A percentile compares a stretch with the other conserved stretches of the same genome.
These are phyloP conservation scores for Lacanobia wlatinum DNA, from an alignment of 2,888 invertebrate genomes.

Conservation along the genomic window DNA sequence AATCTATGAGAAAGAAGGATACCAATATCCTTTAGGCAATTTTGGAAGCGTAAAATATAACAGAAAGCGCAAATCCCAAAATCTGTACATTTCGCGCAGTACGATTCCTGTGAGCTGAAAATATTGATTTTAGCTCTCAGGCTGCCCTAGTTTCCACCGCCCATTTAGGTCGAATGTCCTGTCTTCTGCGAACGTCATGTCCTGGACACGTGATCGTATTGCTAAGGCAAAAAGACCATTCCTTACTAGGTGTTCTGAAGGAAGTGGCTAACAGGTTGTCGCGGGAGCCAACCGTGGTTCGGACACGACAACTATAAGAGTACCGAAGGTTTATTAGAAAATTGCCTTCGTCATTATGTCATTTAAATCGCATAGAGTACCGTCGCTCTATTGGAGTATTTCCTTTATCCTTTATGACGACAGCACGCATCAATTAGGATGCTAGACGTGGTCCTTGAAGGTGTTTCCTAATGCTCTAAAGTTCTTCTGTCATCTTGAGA, in stretches of 20 bases:
- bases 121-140: conserved; percentile 43
- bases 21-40: background rate
- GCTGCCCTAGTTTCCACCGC: conserved; percentile 31
- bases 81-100: conserved; percentile 22
- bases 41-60: conserved; percentile 1
- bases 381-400: conserved; percentile 90
- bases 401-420: conserved; percentile 90
- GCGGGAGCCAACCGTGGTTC: conserved; percentile 83
- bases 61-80: conserved; percentile 2
- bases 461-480: conserved; percentile 69
- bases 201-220: conserved; percentile 57
- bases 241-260: conserved; percentile 83
- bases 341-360: conserved; percentile 90
- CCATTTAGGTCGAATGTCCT: conserved; percentile 51
- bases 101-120: conserved; percentile 22
- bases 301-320: conserved; percentile 86
- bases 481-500: conserved; percentile 41
- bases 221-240: conserved; percentile 61
- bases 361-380: conserved; percentile 91
- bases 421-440: conserved; percentile 88
- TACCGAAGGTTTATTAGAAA: conserved; percentile 91
- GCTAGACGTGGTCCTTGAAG: conserved; percentile 81
- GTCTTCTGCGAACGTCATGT: conserved; percentile 48
- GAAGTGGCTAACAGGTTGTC: conserved; percentile 88
- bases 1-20: background rate